Conservation (phyloP, 2,113 vertebrate species). For the Myotis davidii region DNA sequence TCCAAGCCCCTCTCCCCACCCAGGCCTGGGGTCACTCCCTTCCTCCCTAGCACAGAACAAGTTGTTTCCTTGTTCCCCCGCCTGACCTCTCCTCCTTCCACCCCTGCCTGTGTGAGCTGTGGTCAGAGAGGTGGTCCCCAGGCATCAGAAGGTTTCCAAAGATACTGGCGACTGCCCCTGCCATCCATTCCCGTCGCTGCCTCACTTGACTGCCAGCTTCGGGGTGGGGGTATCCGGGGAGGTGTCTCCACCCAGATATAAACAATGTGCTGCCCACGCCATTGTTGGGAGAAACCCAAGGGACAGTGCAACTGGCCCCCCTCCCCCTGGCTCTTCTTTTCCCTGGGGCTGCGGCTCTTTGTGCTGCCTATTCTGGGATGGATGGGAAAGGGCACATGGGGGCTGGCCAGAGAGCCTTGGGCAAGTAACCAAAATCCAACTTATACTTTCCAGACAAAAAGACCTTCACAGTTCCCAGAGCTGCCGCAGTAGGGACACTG, state of each 20-base stretch:
- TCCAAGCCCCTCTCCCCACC: background rate
- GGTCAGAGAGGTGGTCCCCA: background rate
- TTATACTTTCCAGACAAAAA: background rate
- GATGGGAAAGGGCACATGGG: constrained; percentile 9
- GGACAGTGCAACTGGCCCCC: background rate
- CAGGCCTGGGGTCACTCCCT: background rate
- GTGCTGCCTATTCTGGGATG: constrained; percentile 12
- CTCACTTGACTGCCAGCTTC: background rate
- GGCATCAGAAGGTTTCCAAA: background rate
- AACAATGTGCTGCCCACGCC: background rate
- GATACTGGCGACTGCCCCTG: background rate
- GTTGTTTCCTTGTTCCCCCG: background rate
- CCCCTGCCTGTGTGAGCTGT: background rate
- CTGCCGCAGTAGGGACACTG: background rate
- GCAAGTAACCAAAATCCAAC: background rate
- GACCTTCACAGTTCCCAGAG: background rate
- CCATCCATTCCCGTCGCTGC: background rate
- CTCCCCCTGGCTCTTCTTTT: background rate
- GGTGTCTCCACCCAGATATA: constrained; percentile 17
- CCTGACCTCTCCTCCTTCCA: constrained; percentile 26
- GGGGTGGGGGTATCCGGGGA: constrained; percentile 51
- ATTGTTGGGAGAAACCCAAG: constrained; percentile 57
- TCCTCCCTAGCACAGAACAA: background rate
- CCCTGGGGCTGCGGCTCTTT: background rate
- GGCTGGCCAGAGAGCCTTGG: background rate